A percentile compares a stretch with the other conserved stretches of the same genome.
Conservation (phyloP, 1,140 invertebrate species). For the Drosophila ohnishii region DNA sequence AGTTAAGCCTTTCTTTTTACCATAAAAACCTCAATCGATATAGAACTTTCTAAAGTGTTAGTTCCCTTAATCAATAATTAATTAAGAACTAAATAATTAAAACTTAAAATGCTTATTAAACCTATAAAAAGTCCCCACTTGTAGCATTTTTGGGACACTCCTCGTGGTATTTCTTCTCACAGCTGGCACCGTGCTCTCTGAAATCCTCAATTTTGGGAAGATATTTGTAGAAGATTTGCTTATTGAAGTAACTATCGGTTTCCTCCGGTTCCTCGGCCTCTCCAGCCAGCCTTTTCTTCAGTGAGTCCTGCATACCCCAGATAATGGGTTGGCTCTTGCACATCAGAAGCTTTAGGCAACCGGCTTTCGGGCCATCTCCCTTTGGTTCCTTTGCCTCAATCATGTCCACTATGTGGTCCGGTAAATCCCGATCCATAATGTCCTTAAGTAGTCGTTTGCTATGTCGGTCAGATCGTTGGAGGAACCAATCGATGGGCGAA, state of each 20-base stretch:
- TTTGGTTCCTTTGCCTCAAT: constrained; percentile 85
- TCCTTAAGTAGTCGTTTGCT: constrained; percentile 85
- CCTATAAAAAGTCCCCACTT: neutral
- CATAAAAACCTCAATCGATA: neutral
- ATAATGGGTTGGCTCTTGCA: constrained; percentile 91
- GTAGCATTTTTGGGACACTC: constrained; percentile 72
- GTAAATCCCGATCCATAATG: constrained; percentile 86
- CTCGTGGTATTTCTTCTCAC: constrained; percentile 86
- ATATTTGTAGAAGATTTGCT: constrained; percentile 84
- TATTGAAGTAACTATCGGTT: constrained; percentile 74
- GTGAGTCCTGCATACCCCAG: constrained; percentile 88
- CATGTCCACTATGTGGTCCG: constrained; percentile 84
- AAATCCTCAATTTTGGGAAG: constrained; percentile 87
- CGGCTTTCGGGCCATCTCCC: constrained; percentile 82
- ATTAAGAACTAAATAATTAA: neutral
- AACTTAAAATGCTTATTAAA: neutral
- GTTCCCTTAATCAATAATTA: neutral
- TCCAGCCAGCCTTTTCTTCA: constrained; percentile 82
- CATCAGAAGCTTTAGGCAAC: constrained; percentile 89
- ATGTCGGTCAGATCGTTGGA: constrained; percentile 83
- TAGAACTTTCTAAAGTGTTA: neutral
- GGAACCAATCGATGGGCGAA: constrained; percentile 84
- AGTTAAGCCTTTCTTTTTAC: neutral
- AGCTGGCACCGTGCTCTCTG: constrained; percentile 85
- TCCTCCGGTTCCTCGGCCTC: constrained; percentile 43